These are phyloP conservation scores for Capitulum mitella DNA, from an alignment of 2,888 invertebrate species.

Conservation along the genomic window DNA sequence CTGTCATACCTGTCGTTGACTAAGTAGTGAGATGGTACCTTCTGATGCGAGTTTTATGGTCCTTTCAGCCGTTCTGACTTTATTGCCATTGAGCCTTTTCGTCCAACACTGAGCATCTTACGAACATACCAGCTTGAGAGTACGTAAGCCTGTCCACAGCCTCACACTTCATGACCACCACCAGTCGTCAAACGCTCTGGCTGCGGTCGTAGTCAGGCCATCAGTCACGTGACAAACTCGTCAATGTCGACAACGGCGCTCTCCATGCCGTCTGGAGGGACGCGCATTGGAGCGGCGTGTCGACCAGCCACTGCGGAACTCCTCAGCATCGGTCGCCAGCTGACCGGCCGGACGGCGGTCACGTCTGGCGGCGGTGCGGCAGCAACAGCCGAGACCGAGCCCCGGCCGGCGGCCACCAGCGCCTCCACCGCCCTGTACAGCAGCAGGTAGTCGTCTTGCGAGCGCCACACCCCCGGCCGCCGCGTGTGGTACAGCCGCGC, in stretches of 20 bases:
- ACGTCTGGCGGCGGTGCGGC: not conserved
- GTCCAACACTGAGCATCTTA: too few species aligned
- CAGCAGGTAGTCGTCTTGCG: constrained; percentile 62
- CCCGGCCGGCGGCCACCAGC: constrained; percentile 38
- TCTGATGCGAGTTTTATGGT: too few species aligned
- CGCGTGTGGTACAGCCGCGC: constrained; percentile 79
- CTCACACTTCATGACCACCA: not conserved
- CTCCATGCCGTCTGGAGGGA: constrained; percentile 1
- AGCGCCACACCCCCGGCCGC: constrained; percentile 68
- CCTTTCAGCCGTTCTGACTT: too few species aligned
- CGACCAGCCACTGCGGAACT: too few species aligned
- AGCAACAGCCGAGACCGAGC: not conserved
- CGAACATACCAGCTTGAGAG: too few species aligned
- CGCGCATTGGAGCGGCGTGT: not conserved
- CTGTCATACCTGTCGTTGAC: too few species aligned
- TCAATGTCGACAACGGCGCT: not conserved
- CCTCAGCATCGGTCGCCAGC: too few species aligned
- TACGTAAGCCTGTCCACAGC: too few species aligned
- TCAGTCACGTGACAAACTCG: not conserved
- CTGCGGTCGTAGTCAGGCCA: not conserved
- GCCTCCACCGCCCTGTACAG: constrained; percentile 59
- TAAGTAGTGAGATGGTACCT: too few species aligned
- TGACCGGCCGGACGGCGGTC: not conserved
- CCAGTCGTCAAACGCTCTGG: too few species aligned
- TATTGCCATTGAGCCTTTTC: too few species aligned